Conservation (phyloP, 2,888 invertebrate genomes). For the Tribolium freemani region DNA sequence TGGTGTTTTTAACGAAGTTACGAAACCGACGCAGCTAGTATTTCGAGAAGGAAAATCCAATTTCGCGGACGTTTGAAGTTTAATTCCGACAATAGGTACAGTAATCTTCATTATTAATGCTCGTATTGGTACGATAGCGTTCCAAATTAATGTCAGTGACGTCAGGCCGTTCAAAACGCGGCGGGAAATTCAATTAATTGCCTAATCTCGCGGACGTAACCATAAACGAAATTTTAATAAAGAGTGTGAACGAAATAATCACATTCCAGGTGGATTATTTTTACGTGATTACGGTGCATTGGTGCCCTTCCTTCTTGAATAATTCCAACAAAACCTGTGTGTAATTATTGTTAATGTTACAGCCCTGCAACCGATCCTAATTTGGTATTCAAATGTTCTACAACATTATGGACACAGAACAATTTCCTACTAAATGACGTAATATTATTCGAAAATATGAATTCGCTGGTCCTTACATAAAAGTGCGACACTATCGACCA, state of each 20-base stretch:
- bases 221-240: conserved; percentile 26
- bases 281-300: conserved; percentile 19
- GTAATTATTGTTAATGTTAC: conserved; percentile 20
- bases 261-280: conserved; percentile 9
- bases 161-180: conserved; percentile 8
- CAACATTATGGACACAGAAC: conserved; percentile 10
- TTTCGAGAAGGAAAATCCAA: conserved; percentile 11
- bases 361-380: conserved; percentile 12
- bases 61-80: conserved; percentile 22
- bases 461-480: neutral
- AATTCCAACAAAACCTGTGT: conserved; percentile 23
- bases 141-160: conserved; percentile 1
- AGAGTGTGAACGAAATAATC: conserved; percentile 13
- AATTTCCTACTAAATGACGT: conserved; percentile 8
- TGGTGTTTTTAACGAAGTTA: conserved; percentile 11
- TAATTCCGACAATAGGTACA: conserved; percentile 19
- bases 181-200: conserved; percentile 26
- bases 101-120: conserved; percentile 24
- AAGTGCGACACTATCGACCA: neutral
- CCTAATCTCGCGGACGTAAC: conserved; percentile 13
- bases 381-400: conserved; percentile 15
- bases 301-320: conserved; percentile 21
- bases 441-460: conserved; percentile 13
- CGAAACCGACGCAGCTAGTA: conserved; percentile 7
- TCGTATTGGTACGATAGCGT: conserved; percentile 11